Evolutionary conservation across 2,113 vertebrate genomes (phyloP), one percentile per base, ranked within the genome.

Genomic region (Cranoglanis bouderius): DNA sequence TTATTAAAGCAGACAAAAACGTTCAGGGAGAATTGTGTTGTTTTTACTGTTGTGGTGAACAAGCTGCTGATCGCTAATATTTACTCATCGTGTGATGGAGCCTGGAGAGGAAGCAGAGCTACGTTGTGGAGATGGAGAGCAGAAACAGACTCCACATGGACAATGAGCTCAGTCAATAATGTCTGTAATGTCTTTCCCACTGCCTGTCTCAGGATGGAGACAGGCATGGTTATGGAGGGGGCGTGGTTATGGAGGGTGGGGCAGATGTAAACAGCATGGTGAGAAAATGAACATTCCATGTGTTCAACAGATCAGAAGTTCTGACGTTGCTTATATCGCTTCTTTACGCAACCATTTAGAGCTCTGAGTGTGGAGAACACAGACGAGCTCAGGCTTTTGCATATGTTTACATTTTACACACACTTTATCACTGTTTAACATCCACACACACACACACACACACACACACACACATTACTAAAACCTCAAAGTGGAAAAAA

Each of bases 391-490:
- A 70, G 65, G 13, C 8, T 63, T 63, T 63, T 29, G 12, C 63
- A 29, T 10, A 65, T 65, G 21, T 59, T 59, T 59, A 59, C 57
- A 21, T 24, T 29, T 65, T 65, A n/a, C 61, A 63, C 26, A 26
- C 24, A 65, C 1, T n/a, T 65, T 65, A 65, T 78, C 80, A 63
- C 40, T 51, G 12, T n/a, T 40, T 8, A 57, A 70, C 61, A 77
- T 40, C 38, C 67, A 57, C 81, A 87, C 88, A 87, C 65, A 88
- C 53, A 87, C 67, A 88, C 57, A 84, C 65, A 87, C 86, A 89
- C 74, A 40, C 87, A 92, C 59, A 81, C 12, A 77, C 38, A 75
- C 35, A 43, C 19, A 75, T 18, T 35, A 35, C 35, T 18, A 40
- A 40, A 74, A 40, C 35, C 70, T 40, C 70, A 24, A 46, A 29